Evolutionary conservation across 2,797 vertebrate genomes (phyloP).

Genomic region (Tamandua tetradactyla): DNA sequence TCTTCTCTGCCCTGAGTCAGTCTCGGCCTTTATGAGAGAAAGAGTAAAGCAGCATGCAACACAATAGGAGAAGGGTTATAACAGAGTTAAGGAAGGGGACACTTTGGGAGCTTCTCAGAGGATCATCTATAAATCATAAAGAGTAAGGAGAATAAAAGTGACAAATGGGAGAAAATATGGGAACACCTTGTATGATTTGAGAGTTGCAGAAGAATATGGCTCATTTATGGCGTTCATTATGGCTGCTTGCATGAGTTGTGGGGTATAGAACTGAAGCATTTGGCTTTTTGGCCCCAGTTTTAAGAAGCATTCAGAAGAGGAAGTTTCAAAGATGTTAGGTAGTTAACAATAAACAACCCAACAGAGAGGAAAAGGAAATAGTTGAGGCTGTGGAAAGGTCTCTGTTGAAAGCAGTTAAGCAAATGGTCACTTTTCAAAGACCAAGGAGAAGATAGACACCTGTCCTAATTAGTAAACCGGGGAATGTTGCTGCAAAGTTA

Average conservation of each 20-base stretch:
- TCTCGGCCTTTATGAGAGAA: neutral
- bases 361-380: slow-evolving; percentile 63
- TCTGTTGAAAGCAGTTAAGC: slow-evolving; percentile 57
- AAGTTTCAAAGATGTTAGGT: slow-evolving; percentile 45
- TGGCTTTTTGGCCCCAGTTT: slow-evolving; percentile 38
- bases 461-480: slow-evolving; percentile 57
- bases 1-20: neutral
- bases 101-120: neutral
- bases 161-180: neutral
- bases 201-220: neutral
- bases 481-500: slow-evolving; percentile 55
- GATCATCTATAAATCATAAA: neutral
- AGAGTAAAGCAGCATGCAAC: neutral
- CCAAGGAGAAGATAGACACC: slow-evolving; percentile 19
- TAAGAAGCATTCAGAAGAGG: slow-evolving; percentile 51
- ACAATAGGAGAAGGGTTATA: neutral
- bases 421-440: slow-evolving; percentile 61
- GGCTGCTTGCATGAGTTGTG: neutral
- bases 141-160: neutral
- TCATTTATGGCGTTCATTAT: slow-evolving; percentile 16
- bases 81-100: neutral
- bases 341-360: slow-evolving; percentile 69
- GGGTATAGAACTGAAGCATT: slow-evolving; percentile 42
- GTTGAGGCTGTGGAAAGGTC: slow-evolving; percentile 25
- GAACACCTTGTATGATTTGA: neutral